Evolutionary conservation across 2,888 invertebrate genomes (phyloP), one percentile per base, ranked within the genome.

Genomic region (Meiosimyza decipiens): DNA sequence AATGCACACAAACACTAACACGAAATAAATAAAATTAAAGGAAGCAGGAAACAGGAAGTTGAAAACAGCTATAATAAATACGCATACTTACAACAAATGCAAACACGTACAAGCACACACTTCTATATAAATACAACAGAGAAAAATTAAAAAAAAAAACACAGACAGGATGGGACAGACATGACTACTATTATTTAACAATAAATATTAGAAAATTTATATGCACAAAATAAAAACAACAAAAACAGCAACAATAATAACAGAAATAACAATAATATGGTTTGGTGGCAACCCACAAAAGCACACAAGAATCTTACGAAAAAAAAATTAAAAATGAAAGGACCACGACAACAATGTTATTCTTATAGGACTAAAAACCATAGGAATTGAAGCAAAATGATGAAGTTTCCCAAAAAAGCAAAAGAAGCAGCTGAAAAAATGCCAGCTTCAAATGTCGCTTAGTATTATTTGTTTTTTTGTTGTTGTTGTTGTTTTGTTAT

Each of bases 161-260:
- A 59, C 33, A 57, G 47, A 18, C 65, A 65, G 67, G 15, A 18
- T 16, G 15, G 22, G 18, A 51, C 51, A 62, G 9, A 55, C 16
- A 62, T 51, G 54, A 50, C 54, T 63, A 63, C 71, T 49, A 73
- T 67, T 55, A 65, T 71, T 66, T 62, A 71, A 63, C 62, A 60
- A 67, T 71, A 73, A 66, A 73, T 67, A 63, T 65, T 55, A 63
- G 40, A 67, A 64, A 64, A 72, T 72, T 68, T 68, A 71, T 63
- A 59, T 50, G n/a, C 15, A 47, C 50, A 64, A 64, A 57, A 40
- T 40, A 6, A 47, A n/a, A 49, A 49, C 49, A n/a, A 40, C 67
- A 51, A 55, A 12, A 40, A 28, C 40, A 65, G n/a, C 57, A 47
- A 68, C 13, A 69, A 69, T 15, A 57, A 69, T 22, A 50, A 69